Evolutionary conservation across 2,888 invertebrate genomes (phyloP).

Genomic region (Ryuthela nishihirai): DNA sequence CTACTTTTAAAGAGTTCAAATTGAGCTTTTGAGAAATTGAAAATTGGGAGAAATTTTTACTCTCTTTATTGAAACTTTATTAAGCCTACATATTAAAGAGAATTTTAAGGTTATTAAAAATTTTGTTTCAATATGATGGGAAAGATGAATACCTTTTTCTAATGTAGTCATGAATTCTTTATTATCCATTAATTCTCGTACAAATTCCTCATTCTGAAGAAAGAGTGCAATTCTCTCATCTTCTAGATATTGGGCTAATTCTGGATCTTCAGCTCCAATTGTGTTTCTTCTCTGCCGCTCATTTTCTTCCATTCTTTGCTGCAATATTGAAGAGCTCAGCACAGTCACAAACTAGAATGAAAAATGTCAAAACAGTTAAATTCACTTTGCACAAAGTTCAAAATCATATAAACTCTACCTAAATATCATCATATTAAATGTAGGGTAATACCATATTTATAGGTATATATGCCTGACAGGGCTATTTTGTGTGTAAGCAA

Average conservation of each 20-base stretch:
- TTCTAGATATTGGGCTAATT: constrained; percentile 62
- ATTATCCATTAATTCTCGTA: constrained; percentile 78
- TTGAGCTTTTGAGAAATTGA: too few relatives aligned
- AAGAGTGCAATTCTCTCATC: constrained; percentile 82
- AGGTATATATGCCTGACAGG: neutral
- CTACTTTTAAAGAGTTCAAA: too few relatives aligned
- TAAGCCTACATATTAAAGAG: too few relatives aligned
- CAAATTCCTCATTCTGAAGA: constrained; percentile 85
- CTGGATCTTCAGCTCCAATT: constrained; percentile 50
- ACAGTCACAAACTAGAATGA: constrained; percentile 30
- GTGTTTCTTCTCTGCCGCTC: constrained; percentile 49
- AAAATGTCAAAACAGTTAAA: neutral
- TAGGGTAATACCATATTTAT: neutral
- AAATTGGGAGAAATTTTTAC: too few relatives aligned
- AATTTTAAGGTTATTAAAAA: too few relatives aligned
- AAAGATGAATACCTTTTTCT: constrained; percentile 52
- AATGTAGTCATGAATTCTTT: constrained; percentile 80
- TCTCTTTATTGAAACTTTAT: too few relatives aligned
- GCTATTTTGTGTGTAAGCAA: too few relatives aligned
- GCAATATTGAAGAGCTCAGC: constrained; percentile 47
- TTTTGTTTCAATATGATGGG: neutral
- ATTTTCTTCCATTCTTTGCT: constrained; percentile 54
- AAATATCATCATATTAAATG: neutral
- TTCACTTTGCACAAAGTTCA: neutral
- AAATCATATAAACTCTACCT: neutral